phyloP scores from a whole-genome alignment of 2,797 vertebrate species.

The Lutjanus argentimaculatus region DNA sequence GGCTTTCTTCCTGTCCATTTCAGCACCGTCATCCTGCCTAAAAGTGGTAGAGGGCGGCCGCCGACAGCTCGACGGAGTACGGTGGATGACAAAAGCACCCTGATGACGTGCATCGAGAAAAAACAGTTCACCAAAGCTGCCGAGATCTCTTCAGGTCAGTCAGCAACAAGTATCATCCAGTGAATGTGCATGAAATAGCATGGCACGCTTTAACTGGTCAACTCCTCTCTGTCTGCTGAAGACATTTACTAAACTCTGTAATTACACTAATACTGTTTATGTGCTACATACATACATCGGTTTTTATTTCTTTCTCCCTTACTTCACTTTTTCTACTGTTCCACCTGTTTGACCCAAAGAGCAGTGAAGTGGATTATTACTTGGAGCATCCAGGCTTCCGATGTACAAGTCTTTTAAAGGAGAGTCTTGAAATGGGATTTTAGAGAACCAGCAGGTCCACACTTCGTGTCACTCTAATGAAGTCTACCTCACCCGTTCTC shows the following conservation, averaged over 20 bases:
- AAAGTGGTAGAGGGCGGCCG: constrained; percentile 91
- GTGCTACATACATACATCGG: neutral
- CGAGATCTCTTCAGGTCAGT: constrained; percentile 91
- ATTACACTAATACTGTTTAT: constrained; percentile 2
- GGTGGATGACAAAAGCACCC: constrained; percentile 91
- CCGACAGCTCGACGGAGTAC: constrained; percentile 92
- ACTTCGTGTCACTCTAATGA: neutral
- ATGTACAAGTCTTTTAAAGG: neutral
- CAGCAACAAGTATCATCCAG: neutral
- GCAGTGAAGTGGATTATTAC: neutral
- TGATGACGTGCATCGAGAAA: constrained; percentile 91
- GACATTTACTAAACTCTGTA: constrained; percentile 16
- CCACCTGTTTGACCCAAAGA: neutral
- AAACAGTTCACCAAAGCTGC: constrained; percentile 92
- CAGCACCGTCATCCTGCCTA: constrained; percentile 86
- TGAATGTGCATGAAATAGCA: constrained; percentile 37
- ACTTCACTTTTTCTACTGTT: neutral
- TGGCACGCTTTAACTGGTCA: constrained; percentile 47
- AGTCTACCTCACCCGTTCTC: neutral
- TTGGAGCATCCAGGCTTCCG: neutral
- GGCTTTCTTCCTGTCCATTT: constrained; percentile 1
- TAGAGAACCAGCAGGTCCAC: neutral
- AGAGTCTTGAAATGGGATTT: neutral
- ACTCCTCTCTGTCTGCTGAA: constrained; percentile 11
- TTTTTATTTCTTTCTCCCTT: neutral